Base-by-base conservation (phyloP, 2,113 vertebrate genomes). In the Pygoscelis adeliae region DNA sequence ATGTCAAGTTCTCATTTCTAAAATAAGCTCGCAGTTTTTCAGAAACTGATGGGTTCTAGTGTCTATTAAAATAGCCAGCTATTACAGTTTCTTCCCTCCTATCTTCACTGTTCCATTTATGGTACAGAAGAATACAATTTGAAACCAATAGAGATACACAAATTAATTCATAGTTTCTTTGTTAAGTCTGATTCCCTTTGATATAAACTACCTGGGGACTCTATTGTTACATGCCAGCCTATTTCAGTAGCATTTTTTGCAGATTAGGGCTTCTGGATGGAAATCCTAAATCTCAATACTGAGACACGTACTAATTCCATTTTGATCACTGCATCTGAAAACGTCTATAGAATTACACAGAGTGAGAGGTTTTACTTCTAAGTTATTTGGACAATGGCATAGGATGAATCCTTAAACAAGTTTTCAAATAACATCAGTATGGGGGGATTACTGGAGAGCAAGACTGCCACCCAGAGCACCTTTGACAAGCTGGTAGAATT, bases 201-300 rank as follows among this genome's bases (percentile, higher is more conserved):
- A 69, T 19, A 42, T 0, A 65, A 32, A 22, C 1, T 3, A 61
- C 13, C 8, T 29, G 40, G 19, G n/a, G 17, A 72, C 44, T 61
- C 19, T 30, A 7, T 8, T 53, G 38, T 42, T 69, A 65, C 5
- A 65, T 9, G 46, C 4, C 26, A 52, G 53, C 6, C 53, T 77
- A 52, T n/a, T 87, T 93, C 82, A 81, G 20, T 13, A 69, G 44
- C 38, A 46, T 32, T 83, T 95, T 89, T 83, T 87, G 50, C 29
- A 73, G 29, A 81, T 11, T 34, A 62, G 42, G 36, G 30, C 42
- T 79, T 89, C 42, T 74, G 46, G 20, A 42, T 15, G 6, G 55
- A 70, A 82, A 90, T 66, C 11, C 55, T 74, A 66, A 56, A 80
- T 67, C 40, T 80, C 53, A 63, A 1, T 25, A 50, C 10, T 29